These are phyloP conservation scores for Nycteola revayana DNA, from an alignment of 2,888 invertebrate genomes.

Conservation along the genomic window DNA sequence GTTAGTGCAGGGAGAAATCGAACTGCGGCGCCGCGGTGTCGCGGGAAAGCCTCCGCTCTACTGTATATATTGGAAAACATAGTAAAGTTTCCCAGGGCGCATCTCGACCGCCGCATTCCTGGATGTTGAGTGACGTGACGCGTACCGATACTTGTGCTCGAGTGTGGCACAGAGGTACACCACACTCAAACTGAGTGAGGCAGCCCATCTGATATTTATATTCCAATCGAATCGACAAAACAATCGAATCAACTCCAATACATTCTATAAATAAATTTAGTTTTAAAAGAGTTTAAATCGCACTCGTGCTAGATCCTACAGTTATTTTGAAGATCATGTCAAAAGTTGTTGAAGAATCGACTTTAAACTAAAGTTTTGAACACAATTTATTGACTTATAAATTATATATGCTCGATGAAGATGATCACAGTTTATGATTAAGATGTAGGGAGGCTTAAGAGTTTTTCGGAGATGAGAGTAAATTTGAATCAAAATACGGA, in stretches of 20 bases:
- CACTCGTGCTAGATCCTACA: no score
- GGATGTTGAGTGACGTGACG: no score
- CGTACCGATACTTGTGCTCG: no score
- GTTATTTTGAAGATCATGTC: slow-evolving; percentile 41
- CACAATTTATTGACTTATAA: no score
- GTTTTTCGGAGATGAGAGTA: slow-evolving; percentile 48
- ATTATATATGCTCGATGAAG: no score
- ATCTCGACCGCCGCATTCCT: no score
- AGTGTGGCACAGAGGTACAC: slow-evolving; percentile 18
- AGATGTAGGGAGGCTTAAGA: slow-evolving; percentile 40
- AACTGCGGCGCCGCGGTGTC: slow-evolving; percentile 56
- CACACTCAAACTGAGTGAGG: slow-evolving; percentile 23
- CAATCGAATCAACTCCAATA: slow-evolving; percentile 29
- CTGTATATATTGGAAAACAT: slow-evolving; percentile 43
- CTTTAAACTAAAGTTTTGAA: no score
- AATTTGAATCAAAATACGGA: slow-evolving; percentile 66
- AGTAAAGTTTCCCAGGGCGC: slow-evolving; percentile 18
- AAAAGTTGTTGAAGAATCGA: no score
- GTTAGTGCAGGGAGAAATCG: slow-evolving; percentile 58
- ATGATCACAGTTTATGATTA: no score
- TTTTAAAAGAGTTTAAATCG: slow-evolving; percentile 17
- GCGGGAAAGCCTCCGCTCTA: slow-evolving; percentile 30
- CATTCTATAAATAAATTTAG: slow-evolving; percentile 28
- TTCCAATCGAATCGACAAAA: slow-evolving; percentile 30
- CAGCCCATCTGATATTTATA: slow-evolving; percentile 25